phyloP scores from a whole-genome alignment of 2,113 vertebrate species.

The Embiotoca jacksoni region DNA sequence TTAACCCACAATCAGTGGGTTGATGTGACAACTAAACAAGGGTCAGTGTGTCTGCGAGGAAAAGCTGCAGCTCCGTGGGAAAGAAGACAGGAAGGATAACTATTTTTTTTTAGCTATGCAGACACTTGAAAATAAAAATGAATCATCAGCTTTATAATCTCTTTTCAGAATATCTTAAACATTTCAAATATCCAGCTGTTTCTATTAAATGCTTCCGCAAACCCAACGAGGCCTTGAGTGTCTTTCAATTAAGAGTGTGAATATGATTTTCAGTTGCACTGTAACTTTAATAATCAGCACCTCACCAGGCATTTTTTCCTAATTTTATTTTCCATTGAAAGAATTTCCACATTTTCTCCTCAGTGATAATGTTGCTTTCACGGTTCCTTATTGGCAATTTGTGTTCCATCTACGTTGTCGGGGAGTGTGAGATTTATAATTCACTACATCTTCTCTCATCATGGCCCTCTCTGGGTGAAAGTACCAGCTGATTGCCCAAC shows the following conservation, averaged over 20 bases:
- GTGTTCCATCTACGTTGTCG: not conserved
- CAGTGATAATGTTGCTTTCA: not conserved
- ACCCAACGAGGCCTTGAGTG: conserved; percentile 17
- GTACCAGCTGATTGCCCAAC: not conserved
- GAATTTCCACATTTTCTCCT: conserved; percentile 9
- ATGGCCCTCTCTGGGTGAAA: too few relatives aligned
- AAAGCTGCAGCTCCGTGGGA: conserved; percentile 7
- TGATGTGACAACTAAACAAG: conserved; percentile 45
- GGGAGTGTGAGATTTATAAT: not conserved
- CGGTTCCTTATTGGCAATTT: not conserved
- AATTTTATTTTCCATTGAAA: conserved; percentile 5
- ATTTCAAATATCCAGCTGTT: conserved; percentile 6
- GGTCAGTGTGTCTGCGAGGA: conserved; percentile 16
- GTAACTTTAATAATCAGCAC: not conserved
- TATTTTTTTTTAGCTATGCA: not conserved
- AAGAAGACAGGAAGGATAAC: not conserved
- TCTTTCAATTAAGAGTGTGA: not conserved
- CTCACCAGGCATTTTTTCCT: conserved; percentile 12
- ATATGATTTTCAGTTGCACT: not conserved
- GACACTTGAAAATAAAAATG: too few relatives aligned
- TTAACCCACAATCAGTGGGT: conserved; percentile 49
- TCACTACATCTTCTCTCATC: not conserved
- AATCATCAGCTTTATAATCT: not conserved
- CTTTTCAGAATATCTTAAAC: not conserved
- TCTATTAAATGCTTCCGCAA: not conserved